Percentiles rank a stretch among this genome's conserved stretches.
Conservation (phyloP, 2,888 invertebrate species). For the Chouioia cunea region DNA sequence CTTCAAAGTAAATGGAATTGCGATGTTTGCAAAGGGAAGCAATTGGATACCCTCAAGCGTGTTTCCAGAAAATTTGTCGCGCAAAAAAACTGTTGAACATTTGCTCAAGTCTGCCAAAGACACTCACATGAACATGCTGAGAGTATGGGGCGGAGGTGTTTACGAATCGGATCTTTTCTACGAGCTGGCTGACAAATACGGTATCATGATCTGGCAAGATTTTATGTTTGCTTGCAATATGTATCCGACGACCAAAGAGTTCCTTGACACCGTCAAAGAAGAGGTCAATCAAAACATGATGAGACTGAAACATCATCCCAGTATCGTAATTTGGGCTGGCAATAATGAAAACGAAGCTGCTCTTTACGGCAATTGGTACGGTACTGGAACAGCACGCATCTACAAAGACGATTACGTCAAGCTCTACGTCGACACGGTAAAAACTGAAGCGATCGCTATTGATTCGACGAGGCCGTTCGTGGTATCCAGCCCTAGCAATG, state of each 20-base stretch:
- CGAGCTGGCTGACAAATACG: slow-evolving; percentile 85
- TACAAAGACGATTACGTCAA: slow-evolving; percentile 84
- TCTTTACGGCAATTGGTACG: slow-evolving; percentile 83
- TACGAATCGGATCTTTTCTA: slow-evolving; percentile 95
- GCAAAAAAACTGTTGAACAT: slow-evolving; percentile 72
- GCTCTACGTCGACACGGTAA: slow-evolving; percentile 85
- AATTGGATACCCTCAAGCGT: slow-evolving; percentile 93
- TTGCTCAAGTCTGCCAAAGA: slow-evolving; percentile 79
- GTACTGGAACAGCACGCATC: slow-evolving; percentile 69
- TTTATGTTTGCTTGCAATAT: slow-evolving; percentile 96
- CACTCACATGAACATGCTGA: slow-evolving; percentile 90
- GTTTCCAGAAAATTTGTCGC: slow-evolving; percentile 80
- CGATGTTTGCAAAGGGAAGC: slow-evolving; percentile 95
- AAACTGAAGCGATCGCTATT: slow-evolving; percentile 73
- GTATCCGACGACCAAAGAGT: slow-evolving; percentile 85
- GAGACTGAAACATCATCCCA: slow-evolving; percentile 87
- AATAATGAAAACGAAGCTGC: slow-evolving; percentile 98
- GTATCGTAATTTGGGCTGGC: slow-evolving; percentile 91
- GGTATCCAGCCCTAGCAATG: slow-evolving; percentile 94
- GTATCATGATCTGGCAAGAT: slow-evolving; percentile 97
- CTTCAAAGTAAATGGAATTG: slow-evolving; percentile 86
- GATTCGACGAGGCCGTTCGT: slow-evolving; percentile 80
- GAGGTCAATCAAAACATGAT: slow-evolving; percentile 88
- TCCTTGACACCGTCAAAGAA: slow-evolving; percentile 77
- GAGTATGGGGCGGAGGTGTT: slow-evolving; percentile 99